These are phyloP conservation scores for human DNA, from an alignment of 2,113 vertebrate species.

Conservation along the genomic window DNA sequence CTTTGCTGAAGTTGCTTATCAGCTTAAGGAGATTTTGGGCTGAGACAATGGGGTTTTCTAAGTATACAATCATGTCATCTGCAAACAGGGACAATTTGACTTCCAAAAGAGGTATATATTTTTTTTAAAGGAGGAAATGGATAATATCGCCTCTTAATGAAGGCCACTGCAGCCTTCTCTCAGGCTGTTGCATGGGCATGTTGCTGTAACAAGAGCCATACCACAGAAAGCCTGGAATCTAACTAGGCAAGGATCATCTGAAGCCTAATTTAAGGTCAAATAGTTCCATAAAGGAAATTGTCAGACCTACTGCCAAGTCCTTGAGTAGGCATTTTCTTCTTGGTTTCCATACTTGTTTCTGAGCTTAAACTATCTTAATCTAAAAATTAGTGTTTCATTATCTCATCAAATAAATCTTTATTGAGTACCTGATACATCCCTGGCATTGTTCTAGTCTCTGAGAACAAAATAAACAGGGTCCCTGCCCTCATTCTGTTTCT, in stretches of 20 bases:
- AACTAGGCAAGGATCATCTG: background rate
- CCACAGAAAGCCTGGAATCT: background rate
- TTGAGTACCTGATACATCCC: background rate
- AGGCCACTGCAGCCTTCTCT: background rate
- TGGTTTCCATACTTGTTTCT: background rate
- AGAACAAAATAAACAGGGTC: background rate
- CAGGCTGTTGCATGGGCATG: background rate
- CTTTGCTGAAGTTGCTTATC: too few relatives aligned
- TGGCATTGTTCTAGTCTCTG: background rate
- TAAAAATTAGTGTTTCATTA: background rate
- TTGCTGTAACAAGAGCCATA: background rate
- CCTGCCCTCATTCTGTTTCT: background rate
- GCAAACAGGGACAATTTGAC: too few relatives aligned
- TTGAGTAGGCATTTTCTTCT: background rate
- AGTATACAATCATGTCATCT: too few relatives aligned
- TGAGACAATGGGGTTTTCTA: too few relatives aligned
- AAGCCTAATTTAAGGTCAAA: slow-evolving; percentile 8
- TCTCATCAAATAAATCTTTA: slow-evolving; percentile 27
- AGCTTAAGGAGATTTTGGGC: too few relatives aligned
- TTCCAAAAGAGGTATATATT: background rate
- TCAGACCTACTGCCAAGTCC: background rate
- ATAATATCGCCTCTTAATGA: background rate
- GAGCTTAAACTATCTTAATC: background rate
- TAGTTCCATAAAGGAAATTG: background rate
- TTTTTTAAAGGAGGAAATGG: background rate